A percentile compares a stretch with the other conserved stretches of the same genome.
Evolutionary conservation across 2,113 vertebrate genomes (phyloP).

Genomic region (Fulmarus glacialis): DNA sequence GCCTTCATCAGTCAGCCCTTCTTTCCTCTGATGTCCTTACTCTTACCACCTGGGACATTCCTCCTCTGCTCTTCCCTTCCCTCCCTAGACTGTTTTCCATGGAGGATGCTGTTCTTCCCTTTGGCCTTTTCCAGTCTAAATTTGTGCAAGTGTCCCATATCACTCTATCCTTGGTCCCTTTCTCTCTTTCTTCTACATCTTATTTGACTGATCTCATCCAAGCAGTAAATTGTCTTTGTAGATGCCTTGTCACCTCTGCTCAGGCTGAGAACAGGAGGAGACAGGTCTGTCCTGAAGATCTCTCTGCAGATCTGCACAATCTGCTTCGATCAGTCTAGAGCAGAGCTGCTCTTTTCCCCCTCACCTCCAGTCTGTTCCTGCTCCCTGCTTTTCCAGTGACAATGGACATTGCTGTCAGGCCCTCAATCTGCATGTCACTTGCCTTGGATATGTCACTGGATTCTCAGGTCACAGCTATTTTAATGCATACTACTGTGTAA

Average conservation of each 20-base stretch:
- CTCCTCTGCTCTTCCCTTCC: neutral
- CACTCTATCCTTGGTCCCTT: neutral
- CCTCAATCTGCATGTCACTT: neutral
- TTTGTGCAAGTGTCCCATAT: neutral
- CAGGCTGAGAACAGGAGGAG: neutral
- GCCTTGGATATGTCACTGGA: neutral
- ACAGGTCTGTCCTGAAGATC: neutral
- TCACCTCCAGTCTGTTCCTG: neutral
- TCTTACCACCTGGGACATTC: neutral
- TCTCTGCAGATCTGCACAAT: neutral
- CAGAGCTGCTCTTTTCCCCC: neutral
- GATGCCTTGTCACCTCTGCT: neutral
- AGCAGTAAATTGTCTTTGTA: neutral
- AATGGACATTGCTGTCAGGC: neutral
- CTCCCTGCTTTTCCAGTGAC: neutral
- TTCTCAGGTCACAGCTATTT: neutral
- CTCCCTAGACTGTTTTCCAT: neutral
- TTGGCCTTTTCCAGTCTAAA: neutral
- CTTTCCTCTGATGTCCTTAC: neutral
- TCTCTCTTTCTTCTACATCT: neutral
- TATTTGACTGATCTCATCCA: neutral
- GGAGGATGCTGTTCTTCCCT: neutral
- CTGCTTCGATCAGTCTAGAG: neutral
- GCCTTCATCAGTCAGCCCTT: neutral
- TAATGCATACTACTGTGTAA: neutral